A percentile compares a stretch with the other conserved stretches of the same genome.
Evolutionary conservation across 2,797 vertebrate genomes (phyloP).

Genomic region (Cephalopachus bancanus): DNA sequence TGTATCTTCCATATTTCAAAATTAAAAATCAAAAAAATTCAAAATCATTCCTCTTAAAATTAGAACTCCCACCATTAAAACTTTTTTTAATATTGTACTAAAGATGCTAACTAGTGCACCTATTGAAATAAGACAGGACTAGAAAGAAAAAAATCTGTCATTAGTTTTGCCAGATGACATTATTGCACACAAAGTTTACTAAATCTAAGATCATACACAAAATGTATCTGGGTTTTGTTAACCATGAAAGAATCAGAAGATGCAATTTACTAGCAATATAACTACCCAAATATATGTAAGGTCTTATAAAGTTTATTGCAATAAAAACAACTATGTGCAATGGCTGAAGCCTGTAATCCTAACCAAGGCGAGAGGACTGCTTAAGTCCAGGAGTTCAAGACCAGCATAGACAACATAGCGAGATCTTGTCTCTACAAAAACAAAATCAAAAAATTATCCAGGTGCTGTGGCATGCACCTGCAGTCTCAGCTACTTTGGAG

Average conservation of each 20-base stretch:
- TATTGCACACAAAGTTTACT: background rate
- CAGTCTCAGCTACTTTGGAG: no score
- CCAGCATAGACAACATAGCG: no score
- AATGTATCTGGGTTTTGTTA: background rate
- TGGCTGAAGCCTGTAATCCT: no score
- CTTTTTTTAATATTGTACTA: background rate
- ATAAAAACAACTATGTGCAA: background rate
- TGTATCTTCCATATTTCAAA: background rate
- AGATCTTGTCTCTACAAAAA: no score
- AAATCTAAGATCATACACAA: background rate
- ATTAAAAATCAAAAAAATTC: background rate
- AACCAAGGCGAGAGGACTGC: no score
- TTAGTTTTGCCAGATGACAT: background rate
- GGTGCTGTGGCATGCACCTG: no score
- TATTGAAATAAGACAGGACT: background rate
- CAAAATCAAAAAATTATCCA: no score
- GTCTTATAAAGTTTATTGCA: background rate
- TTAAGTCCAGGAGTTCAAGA: no score
- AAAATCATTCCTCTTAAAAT: background rate
- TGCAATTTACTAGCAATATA: background rate
- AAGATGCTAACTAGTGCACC: background rate
- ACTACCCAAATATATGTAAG: background rate
- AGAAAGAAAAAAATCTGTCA: background rate
- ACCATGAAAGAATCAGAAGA: background rate
- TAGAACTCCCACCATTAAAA: background rate